Conservation (phyloP, 2,888 invertebrate species). For the Drosophila helvetica region DNA sequence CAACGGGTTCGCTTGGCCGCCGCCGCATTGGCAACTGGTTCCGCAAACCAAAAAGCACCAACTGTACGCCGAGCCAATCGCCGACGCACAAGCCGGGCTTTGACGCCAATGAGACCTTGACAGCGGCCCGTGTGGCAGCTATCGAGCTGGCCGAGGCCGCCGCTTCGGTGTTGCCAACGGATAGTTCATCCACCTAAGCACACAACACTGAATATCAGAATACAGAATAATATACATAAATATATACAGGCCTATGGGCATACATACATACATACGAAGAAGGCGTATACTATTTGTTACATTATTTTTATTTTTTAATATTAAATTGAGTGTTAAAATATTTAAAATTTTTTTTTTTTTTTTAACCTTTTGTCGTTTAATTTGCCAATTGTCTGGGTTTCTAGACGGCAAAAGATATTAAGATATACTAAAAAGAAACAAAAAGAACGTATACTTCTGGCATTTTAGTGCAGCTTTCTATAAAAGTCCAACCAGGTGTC, state of each 20-base stretch:
- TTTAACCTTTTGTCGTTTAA: conserved; percentile 1
- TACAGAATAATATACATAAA: conserved; percentile 15
- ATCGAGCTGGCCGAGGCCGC: conserved; percentile 61
- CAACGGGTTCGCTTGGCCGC: conserved; percentile 83
- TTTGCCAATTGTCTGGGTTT: not conserved
- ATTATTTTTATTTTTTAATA: conserved; percentile 27
- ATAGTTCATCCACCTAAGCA: conserved; percentile 53
- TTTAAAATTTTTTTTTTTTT: conserved; percentile 32
- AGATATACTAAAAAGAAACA: conserved; percentile 16
- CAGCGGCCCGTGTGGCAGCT: conserved; percentile 68
- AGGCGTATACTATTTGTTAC: conserved; percentile 48
- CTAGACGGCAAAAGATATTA: not conserved
- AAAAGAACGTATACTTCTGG: conserved; percentile 28
- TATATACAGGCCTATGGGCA: not conserved
- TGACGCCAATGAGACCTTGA: conserved; percentile 67
- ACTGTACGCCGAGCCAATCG: conserved; percentile 84
- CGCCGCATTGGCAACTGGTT: conserved; percentile 84
- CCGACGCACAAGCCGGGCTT: conserved; percentile 83
- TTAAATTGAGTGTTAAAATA: conserved; percentile 40
- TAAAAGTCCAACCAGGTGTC: conserved; percentile 3
- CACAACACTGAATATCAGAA: conserved; percentile 7
- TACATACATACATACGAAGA: conserved; percentile 21
- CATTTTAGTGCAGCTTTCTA: conserved; percentile 31
- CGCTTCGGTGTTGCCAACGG: conserved; percentile 45
- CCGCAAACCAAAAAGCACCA: conserved; percentile 83